These are phyloP conservation scores for Opisthocomus hoazin DNA, from an alignment of 2,113 vertebrate genomes.

Conservation along the genomic window DNA sequence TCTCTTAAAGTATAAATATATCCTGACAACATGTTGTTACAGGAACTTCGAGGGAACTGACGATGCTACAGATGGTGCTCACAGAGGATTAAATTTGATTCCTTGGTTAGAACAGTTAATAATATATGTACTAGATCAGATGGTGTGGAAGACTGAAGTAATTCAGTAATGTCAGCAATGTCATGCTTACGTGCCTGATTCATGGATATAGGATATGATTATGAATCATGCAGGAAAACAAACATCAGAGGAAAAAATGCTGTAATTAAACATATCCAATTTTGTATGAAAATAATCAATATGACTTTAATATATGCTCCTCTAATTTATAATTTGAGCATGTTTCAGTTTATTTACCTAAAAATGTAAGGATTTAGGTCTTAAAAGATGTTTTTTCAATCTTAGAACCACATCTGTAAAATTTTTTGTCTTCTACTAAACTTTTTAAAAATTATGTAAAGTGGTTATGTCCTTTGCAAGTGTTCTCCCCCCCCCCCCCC, in stretches of 20 bases:
- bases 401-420: background rate
- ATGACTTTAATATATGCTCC: background rate
- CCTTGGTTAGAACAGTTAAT: slow-evolving; percentile 59
- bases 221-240: slow-evolving; percentile 29
- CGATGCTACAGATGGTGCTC: slow-evolving; percentile 51
- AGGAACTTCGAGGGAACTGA: slow-evolving; percentile 31
- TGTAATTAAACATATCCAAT: background rate
- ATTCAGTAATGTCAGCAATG: slow-evolving; percentile 57
- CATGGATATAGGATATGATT: slow-evolving; percentile 51
- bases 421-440: background rate
- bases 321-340: background rate
- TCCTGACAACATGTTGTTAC: slow-evolving; percentile 55
- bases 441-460: background rate
- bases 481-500: accelerated
- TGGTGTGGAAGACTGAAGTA: slow-evolving; percentile 47
- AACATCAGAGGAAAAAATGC: background rate
- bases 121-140: slow-evolving; percentile 26
- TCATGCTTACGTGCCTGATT: slow-evolving; percentile 43
- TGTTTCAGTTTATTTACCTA: background rate
- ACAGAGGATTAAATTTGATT: slow-evolving; percentile 62
- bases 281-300: background rate
- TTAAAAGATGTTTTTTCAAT: background rate
- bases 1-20: slow-evolving; percentile 56
- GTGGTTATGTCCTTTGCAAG: background rate
- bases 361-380: background rate